Base-by-base conservation (phyloP, 2,888 invertebrate genomes). In the Polymixis flavicincta region DNA sequence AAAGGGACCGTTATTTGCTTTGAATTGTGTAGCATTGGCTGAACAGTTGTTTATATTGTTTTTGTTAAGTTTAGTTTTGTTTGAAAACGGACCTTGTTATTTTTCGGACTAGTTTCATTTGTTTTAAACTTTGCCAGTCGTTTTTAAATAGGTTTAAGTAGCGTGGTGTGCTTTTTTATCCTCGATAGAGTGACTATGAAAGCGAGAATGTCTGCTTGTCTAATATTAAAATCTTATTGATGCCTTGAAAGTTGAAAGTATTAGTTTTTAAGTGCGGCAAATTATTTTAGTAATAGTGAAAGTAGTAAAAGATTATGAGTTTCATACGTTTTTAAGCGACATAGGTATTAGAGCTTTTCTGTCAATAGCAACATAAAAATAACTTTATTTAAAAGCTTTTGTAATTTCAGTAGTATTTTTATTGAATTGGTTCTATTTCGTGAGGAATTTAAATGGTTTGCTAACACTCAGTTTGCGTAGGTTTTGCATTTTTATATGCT, bases 1-100 rank as follows among this genome's bases (percentile, higher is more conserved):
- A 60, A 52, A 17, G 25, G 65, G 61, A 32, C 4, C 19, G 54
- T 60, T 72, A 63, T 69, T 82, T 61, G 42, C 42, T 74, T 71
- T 67, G 25, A 68, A 59, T 74, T 66, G 25, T 67, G 6, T 66
- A 48, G 13, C 65, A 42, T 65, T 17, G 57, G 59, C 32, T n/a
- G 17, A 59, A 57, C 13, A 64, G 61, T 45, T 28, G 13, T 52
- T 37, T 52, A 22, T 19, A 19, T 52, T 25, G 42, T 55, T 59
- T 61, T 42, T 7, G n/a, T 52, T 22, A 14, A 13, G 32, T n/a
- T n/a, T 50, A 25, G 32, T 65, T 57, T 55, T 65, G 19, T 64
- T 60, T 37, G 22, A 14, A 57, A 57, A 63, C 9, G 9, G 17
- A 5, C 19, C 14, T 50, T 22, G 37, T 60, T 50, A n/a, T 60